Evolutionary conservation across 1,140 invertebrate genomes (phyloP).

Genomic region (Plutomurus gul): DNA sequence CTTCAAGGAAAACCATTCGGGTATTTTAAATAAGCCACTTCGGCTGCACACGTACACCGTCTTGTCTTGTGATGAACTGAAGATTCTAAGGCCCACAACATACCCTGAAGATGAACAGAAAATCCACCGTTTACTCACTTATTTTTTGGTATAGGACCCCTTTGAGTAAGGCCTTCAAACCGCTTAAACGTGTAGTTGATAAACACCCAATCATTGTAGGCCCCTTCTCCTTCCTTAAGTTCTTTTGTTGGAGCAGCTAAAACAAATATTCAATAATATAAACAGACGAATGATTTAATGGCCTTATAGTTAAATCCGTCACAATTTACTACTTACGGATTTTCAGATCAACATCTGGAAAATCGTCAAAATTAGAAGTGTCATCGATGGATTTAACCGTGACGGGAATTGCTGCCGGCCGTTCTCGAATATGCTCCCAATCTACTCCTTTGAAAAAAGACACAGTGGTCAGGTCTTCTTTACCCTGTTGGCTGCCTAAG

Average conservation of each 20-base stretch:
- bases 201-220: constrained; percentile 98
- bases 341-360: constrained; percentile 97
- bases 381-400: constrained; percentile 72
- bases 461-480: constrained; percentile 82
- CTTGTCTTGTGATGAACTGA: not conserved
- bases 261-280: constrained; percentile 56
- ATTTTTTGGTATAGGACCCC: constrained; percentile 46
- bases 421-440: constrained; percentile 94
- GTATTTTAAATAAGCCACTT: not conserved
- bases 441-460: constrained; percentile 91
- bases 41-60: not conserved
- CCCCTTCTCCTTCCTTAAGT: constrained; percentile 69
- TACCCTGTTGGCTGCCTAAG: constrained; percentile 85
- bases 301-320: not conserved
- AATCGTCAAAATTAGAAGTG: constrained; percentile 99
- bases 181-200: constrained; percentile 99
- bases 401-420: constrained; percentile 90
- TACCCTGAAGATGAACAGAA: not conserved
- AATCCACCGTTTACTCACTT: not conserved
- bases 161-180: constrained; percentile 92
- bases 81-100: not conserved
- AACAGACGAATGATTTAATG: no score
- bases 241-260: constrained; percentile 77
- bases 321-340: constrained; percentile 98
- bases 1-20: not conserved